phyloP scores from a whole-genome alignment of 2,797 vertebrate species.

The Garrulus glandarius region DNA sequence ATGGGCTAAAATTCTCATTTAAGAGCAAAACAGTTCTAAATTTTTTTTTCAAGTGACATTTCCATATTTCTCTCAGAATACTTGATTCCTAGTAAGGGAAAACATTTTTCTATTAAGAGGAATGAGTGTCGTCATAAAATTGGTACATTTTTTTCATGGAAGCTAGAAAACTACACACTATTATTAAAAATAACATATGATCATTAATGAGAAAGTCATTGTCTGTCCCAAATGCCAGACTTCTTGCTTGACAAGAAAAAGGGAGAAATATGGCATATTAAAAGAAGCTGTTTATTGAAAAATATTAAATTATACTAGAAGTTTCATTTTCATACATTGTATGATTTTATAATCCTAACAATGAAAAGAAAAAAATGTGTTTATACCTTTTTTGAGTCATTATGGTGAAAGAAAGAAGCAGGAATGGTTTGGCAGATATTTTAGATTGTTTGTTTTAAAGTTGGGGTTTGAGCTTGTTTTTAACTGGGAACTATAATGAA shows the following conservation, averaged over 20 bases:
- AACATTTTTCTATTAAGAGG: background rate
- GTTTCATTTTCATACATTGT: background rate
- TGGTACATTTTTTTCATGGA: background rate
- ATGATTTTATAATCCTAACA: background rate
- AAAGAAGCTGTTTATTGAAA: background rate
- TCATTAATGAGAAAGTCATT: background rate
- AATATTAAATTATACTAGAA: background rate
- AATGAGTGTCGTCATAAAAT: background rate
- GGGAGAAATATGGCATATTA: background rate
- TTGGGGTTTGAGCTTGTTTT: background rate
- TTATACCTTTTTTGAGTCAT: background rate
- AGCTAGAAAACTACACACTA: background rate
- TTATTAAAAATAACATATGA: background rate
- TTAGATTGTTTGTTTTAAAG: conserved; percentile 6
- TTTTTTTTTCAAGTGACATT: background rate
- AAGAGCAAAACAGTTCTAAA: background rate
- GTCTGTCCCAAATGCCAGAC: background rate
- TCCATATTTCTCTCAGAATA: background rate
- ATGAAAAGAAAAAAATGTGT: background rate
- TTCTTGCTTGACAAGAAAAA: background rate
- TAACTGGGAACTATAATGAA: conserved; percentile 31
- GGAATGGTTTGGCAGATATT: conserved; percentile 12
- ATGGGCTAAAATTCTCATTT: background rate
- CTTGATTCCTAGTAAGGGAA: background rate
- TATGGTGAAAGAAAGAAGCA: background rate